Percentiles rank a stretch among this genome's conserved stretches.
Evolutionary conservation across 1,140 invertebrate genomes (phyloP).

Genomic region (Andrena cerasifolii): DNA sequence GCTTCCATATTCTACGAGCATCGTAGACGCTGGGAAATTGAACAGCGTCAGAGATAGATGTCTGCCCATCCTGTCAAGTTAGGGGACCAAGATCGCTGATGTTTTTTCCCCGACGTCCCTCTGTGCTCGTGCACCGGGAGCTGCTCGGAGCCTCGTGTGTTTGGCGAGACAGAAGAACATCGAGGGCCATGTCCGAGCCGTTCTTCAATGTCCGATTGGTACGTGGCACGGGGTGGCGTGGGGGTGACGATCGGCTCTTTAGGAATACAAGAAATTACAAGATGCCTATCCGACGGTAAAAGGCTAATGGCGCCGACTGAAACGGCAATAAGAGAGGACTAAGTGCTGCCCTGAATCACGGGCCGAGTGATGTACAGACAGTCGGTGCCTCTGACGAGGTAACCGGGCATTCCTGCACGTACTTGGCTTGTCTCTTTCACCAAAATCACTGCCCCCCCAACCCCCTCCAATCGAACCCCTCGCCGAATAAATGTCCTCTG

Average conservation of each 20-base stretch:
- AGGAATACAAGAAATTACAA: conserved; percentile 75
- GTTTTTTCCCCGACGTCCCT: conserved; percentile 37
- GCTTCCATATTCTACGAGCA: too few relatives aligned
- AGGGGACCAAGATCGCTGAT: not conserved
- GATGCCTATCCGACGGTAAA: conserved; percentile 69
- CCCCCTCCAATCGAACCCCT: conserved; percentile 37
- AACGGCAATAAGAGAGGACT: conserved; percentile 61
- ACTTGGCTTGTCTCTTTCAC: conserved; percentile 46
- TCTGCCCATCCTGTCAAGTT: conserved; percentile 12
- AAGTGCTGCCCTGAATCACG: conserved; percentile 60
- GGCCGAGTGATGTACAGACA: conserved; percentile 49
- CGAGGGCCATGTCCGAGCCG: conserved; percentile 40
- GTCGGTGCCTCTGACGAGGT: conserved; percentile 44
- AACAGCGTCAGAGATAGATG: conserved; percentile 5
- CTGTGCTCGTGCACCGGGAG: conserved; percentile 1
- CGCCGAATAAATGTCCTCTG: conserved; percentile 23
- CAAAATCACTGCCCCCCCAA: conserved; percentile 50
- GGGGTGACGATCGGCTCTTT: conserved; percentile 52
- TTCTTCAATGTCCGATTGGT: conserved; percentile 70
- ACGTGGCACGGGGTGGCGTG: conserved; percentile 45
- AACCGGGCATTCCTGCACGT: conserved; percentile 67
- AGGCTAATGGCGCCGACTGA: conserved; percentile 67
- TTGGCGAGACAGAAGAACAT: conserved; percentile 54
- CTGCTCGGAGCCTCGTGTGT: conserved; percentile 43
- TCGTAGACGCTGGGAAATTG: conserved; percentile 19